A percentile compares a stretch with the other conserved stretches of the same genome.
Conservation (phyloP, 1,140 invertebrate species). For the Halictus rubicundus region DNA sequence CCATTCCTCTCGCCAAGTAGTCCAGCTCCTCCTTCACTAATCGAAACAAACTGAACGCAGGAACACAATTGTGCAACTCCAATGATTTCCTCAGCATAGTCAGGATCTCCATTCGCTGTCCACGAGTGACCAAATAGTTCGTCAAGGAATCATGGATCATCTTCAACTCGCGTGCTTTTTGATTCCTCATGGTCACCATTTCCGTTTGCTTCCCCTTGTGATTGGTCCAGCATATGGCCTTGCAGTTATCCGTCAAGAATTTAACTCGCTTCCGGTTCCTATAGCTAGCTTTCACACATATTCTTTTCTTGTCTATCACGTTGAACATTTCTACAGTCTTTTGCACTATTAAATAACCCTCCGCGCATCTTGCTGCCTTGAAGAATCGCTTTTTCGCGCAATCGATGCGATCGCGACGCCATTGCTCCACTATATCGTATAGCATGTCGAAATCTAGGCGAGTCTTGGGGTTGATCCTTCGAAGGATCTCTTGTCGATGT, state of each 20-base stretch:
- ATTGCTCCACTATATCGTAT: constrained; percentile 83
- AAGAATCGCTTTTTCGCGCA: constrained; percentile 82
- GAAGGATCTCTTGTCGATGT: constrained; percentile 80
- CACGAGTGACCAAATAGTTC: constrained; percentile 76
- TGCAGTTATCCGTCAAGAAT: constrained; percentile 84
- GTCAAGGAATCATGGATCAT: constrained; percentile 82
- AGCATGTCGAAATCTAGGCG: constrained; percentile 85
- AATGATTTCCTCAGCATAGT: constrained; percentile 82
- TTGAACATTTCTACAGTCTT: constrained; percentile 84
- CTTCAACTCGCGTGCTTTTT: constrained; percentile 83
- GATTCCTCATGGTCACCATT: constrained; percentile 85
- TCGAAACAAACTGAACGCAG: constrained; percentile 81
- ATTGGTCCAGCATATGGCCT: constrained; percentile 83
- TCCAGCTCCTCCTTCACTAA: constrained; percentile 84
- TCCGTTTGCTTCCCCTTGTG: constrained; percentile 82
- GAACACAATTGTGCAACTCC: constrained; percentile 80
- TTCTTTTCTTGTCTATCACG: constrained; percentile 82
- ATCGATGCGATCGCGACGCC: constrained; percentile 83
- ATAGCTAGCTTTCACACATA: constrained; percentile 81
- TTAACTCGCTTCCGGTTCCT: constrained; percentile 80
- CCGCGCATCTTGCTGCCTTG: constrained; percentile 82
- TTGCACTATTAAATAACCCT: constrained; percentile 83
- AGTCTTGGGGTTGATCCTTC: constrained; percentile 82
- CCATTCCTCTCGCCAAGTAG: constrained; percentile 80
- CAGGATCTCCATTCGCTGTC: constrained; percentile 82